A percentile compares a stretch with the other conserved stretches of the same genome.
phyloP scores from a whole-genome alignment of 2,888 invertebrate species.

The Ennomos quercinarius region DNA sequence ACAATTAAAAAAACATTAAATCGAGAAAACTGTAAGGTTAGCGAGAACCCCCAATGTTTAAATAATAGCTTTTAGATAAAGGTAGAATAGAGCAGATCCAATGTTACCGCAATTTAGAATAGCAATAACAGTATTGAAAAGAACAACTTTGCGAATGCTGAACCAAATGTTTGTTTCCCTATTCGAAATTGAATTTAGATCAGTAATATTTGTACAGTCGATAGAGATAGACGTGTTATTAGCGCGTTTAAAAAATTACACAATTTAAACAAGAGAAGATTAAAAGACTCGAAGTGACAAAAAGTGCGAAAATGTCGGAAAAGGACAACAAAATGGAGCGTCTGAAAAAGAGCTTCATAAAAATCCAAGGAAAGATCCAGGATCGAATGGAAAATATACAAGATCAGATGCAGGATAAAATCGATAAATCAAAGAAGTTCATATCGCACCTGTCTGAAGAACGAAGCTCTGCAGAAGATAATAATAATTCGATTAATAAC shows the following conservation, averaged over 20 bases:
- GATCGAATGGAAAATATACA: slow-evolving; percentile 75
- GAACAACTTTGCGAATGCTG: slow-evolving; percentile 4
- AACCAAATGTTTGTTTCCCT: slow-evolving; percentile 16
- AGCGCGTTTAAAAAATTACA: not conserved
- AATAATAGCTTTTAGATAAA: slow-evolving; percentile 15
- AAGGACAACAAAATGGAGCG: slow-evolving; percentile 70
- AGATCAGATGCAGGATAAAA: slow-evolving; percentile 73
- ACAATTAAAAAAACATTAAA: not conserved
- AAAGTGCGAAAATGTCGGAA: slow-evolving; percentile 55
- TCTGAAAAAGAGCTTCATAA: slow-evolving; percentile 65
- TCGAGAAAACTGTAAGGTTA: slow-evolving; percentile 1
- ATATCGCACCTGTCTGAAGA: slow-evolving; percentile 72
- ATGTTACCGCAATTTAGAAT: slow-evolving; percentile 14
- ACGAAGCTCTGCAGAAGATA: slow-evolving; percentile 61
- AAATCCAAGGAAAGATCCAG: slow-evolving; percentile 74
- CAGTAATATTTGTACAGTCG: slow-evolving; percentile 18
- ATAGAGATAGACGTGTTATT: slow-evolving; percentile 17
- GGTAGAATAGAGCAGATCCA: slow-evolving; percentile 9
- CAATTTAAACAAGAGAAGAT: too few relatives aligned
- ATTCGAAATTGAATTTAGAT: slow-evolving; percentile 13
- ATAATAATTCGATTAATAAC: slow-evolving; percentile 38
- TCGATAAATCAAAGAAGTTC: slow-evolving; percentile 65
- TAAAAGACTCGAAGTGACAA: slow-evolving; percentile 6
- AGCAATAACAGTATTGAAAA: slow-evolving; percentile 24
- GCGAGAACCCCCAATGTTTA: slow-evolving; percentile 8